Evolutionary conservation across 92 coral and sea anemone species (phyloP), one percentile per base, ranked within the genome.

Genomic region (Umimayanthus chanpuru): DNA sequence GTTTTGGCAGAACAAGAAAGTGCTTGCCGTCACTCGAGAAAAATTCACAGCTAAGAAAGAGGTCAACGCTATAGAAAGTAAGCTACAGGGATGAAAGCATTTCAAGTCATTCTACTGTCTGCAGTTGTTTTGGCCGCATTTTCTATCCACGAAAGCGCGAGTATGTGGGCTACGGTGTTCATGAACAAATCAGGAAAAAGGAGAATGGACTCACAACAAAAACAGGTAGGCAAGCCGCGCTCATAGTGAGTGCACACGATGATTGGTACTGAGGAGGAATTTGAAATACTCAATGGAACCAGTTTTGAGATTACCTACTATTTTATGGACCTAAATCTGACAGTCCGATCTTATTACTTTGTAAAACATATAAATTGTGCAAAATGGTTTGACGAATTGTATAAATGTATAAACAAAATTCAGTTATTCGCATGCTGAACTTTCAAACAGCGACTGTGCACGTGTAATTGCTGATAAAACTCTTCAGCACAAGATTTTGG

Each of bases 181-280:
- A 80, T 80, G 84, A 80, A 80, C 84, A 55, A 80, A 39, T 58
- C 68, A 15, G 84, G 84, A 20, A 80, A 80, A 56, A 80, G 84
- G 56, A 80, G 64, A 20, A 30, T 43, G 4, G 50, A 80, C 3
- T 29, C 84, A 18, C 38, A 28, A 53, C 71, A 30, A 32, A 40
- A 55, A 55, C 32, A 80, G 84, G 84, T 80, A 38, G 56, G 84
- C 25, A 15, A 14, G 58, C 58, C 58, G 58, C 14, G 18, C 58
- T 11, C 58, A 53, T 14, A 53, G 20, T 53, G 18, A 53, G 58
- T 11, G 58, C 58, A 15, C 58, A 11, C 20, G 58, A 18, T 61
- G 68, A 21, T 4, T 5, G 68, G 21, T 61, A 21, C 68, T 3
- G 68, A 61, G 9, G 26, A 23, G 21, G 8, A 20, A 20, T 61